Conservation (phyloP, 2,888 invertebrate genomes). For the Eueremaeus valkanovi region DNA sequence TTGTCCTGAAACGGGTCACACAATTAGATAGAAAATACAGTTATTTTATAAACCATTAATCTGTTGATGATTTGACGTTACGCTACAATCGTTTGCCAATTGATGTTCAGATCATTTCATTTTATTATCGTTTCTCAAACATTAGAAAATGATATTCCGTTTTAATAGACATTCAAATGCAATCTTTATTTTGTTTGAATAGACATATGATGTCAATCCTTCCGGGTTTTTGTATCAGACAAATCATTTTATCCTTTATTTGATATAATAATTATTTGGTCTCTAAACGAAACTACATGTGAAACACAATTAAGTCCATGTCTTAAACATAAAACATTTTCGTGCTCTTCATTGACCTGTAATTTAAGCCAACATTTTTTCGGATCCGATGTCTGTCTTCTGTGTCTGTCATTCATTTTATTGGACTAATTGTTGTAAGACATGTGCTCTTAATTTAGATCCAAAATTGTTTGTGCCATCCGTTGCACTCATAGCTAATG, state of each 20-base stretch:
- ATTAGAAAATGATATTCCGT: neutral
- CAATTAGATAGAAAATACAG: conserved; percentile 16
- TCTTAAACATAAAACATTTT: neutral
- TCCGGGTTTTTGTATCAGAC: conserved; percentile 29
- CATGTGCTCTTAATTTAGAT: conserved; percentile 17
- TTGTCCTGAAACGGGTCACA: conserved; percentile 14
- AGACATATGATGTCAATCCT: conserved; percentile 5
- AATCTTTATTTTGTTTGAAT: neutral
- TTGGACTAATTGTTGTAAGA: conserved; percentile 28
- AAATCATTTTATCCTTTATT: neutral
- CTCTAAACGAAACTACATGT: neutral
- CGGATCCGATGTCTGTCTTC: neutral
- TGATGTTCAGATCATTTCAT: neutral
- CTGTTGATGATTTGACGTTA: conserved; percentile 4
- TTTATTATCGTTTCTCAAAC: neutral
- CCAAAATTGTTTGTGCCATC: neutral
- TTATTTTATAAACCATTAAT: neutral
- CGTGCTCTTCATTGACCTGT: conserved; percentile 14
- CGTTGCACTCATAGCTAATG: neutral
- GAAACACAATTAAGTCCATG: conserved; percentile 1
- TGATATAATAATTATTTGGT: conserved; percentile 18
- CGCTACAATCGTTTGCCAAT: conserved; percentile 1
- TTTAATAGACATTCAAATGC: conserved; percentile 10
- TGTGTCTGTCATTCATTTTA: neutral
- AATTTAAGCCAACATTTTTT: neutral